A percentile compares a stretch with the other conserved stretches of the same genome.
Evolutionary conservation across 2,888 invertebrate species (phyloP).

Genomic region (Epinotia demarniana): DNA sequence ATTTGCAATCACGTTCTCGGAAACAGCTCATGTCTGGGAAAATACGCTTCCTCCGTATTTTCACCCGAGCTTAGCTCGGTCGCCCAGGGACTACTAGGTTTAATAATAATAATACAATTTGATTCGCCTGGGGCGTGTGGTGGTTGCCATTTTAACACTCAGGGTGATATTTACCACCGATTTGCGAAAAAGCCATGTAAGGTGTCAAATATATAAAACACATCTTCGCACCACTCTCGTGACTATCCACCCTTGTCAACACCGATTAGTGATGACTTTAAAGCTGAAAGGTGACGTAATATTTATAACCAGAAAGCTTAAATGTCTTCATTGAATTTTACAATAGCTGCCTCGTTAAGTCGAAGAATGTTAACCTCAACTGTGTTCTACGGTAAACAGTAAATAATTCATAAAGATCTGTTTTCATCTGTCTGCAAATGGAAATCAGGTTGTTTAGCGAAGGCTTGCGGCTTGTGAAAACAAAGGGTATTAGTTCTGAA

Average conservation of each 20-base stretch:
- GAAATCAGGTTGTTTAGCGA: conserved; percentile 38
- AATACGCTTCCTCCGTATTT: too few relatives aligned
- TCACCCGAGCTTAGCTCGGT: too few relatives aligned
- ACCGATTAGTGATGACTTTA: too few relatives aligned
- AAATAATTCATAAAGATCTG: conserved; percentile 44
- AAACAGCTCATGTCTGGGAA: too few relatives aligned
- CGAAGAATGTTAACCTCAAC: conserved; percentile 11
- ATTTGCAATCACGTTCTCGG: too few relatives aligned
- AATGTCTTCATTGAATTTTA: conserved; percentile 13
- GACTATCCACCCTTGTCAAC: too few relatives aligned
- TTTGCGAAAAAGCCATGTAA: too few relatives aligned
- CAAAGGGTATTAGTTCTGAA: conserved; percentile 15
- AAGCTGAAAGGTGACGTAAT: background rate
- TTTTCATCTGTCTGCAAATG: conserved; percentile 42
- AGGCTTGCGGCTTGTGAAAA: conserved; percentile 28
- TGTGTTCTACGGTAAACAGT: conserved; percentile 9
- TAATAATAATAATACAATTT: background rate
- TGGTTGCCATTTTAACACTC: too few relatives aligned
- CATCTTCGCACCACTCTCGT: too few relatives aligned
- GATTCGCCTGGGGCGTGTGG: too few relatives aligned
- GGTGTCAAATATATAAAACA: too few relatives aligned
- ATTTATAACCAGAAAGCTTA: background rate
- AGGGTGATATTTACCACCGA: too few relatives aligned
- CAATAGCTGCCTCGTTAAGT: conserved; percentile 21
- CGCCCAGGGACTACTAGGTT: background rate